Evolutionary conservation across 1,140 invertebrate species (phyloP).

Genomic region (Dendroctonus valens): DNA sequence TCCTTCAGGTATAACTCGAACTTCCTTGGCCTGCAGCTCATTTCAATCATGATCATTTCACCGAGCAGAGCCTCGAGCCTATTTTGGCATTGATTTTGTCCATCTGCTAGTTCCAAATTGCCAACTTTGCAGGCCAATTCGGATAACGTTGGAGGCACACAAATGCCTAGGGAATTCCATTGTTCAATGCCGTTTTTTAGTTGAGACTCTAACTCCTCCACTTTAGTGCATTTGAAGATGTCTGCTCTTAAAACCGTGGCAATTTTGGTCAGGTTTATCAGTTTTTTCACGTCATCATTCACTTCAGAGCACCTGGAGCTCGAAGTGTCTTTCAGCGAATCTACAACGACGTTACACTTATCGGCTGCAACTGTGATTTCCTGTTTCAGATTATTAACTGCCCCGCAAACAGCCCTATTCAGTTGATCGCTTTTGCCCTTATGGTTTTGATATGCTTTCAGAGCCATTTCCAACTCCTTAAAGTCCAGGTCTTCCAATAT

Average conservation of each 20-base stretch:
- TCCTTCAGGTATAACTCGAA: neutral
- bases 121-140: neutral
- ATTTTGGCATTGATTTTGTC: constrained; percentile 1
- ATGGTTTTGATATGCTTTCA: too few relatives aligned
- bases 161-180: neutral
- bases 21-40: neutral
- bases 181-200: neutral
- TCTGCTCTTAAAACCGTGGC: neutral
- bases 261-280: neutral
- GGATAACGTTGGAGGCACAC: neutral
- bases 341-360: too few relatives aligned
- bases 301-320: neutral
- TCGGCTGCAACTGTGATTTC: too few relatives aligned
- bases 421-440: too few relatives aligned
- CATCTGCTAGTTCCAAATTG: neutral
- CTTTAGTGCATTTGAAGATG: neutral
- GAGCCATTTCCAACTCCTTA: too few relatives aligned
- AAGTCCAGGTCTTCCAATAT: too few relatives aligned
- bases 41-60: constrained; percentile 1
- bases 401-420: too few relatives aligned
- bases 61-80: neutral
- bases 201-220: neutral
- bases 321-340: too few relatives aligned
- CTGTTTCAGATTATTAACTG: too few relatives aligned
- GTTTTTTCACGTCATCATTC: neutral